Base-by-base conservation (phyloP, 1,140 invertebrate genomes). In the Nebria ingens region DNA sequence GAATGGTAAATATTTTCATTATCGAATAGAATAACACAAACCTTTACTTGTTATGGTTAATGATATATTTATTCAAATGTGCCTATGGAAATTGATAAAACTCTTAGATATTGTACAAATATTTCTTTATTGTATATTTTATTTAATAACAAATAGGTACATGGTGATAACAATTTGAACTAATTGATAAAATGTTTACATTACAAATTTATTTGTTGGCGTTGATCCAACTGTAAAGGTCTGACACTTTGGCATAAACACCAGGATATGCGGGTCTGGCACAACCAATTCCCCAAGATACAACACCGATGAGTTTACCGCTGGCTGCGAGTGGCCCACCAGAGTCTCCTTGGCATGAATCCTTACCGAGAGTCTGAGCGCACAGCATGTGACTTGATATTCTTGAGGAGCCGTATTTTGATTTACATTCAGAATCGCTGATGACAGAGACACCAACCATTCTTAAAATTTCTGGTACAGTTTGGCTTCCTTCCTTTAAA, bases 271-370 rank as follows among this genome's bases (percentile, higher is more conserved):
- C 63, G 0, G 72, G 65, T 12, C 68, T 58, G 1, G 72, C 82
- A 61, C 83, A 86, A 1, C 76, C 76, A 11, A 75, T 72, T 0
- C 81, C 81, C 70, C 79, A 83, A 0, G 79, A 80, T 2, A 80
- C 77, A n/a, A 82, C 60, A 0, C 82, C 82, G 0, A 75, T 62
- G 3, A 82, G 61, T 54, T 73, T 66, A 2, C 67, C 69, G 42
- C 69, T 67, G 1, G 58, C 9, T 11, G 70, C 65, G 11, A 71
- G 63, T 52, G 72, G 72, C 0, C 73, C 71, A 4, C 73, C 73
- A 2, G 72, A 74, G 45, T 74, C 72, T 54, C 73, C 75, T 73
- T 76, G 63, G 3, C 40, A 45, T 4, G 65, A 60, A 23, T 45
- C 40, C 3, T 45, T 9, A 4, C 17, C 4, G 9, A 45, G 15